Base-by-base conservation (phyloP, 2,888 invertebrate genomes). In the Stictocephala bisonia region DNA sequence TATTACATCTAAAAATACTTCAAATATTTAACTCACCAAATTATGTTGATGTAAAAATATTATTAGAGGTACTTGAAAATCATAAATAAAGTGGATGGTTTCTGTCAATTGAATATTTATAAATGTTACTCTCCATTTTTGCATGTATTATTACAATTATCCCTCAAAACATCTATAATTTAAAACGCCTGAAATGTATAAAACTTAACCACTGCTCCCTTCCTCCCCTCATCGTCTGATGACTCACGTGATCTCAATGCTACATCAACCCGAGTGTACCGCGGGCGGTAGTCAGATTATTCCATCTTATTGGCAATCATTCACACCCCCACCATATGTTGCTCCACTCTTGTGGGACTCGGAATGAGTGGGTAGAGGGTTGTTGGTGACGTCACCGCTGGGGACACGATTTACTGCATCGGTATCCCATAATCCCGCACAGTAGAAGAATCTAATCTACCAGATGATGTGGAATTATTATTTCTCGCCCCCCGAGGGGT, bases 291-390 rank as follows among this genome's bases (percentile, higher is more conserved):
- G 68, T 73, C 44, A 73, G 73, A 73, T 73, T 73, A 73, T 73
- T 73, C 68, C 68, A 67, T 72, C 72, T 72, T 73, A 73, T 73
- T 73, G 67, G 68, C 73, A 73, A 73, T 73, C 73, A 73, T 73
- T 73, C 68, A 73, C 73, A 73, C 73, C 44, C 73, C 73, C 24
- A 29, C 73, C 73, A 73, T 73, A 73, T 73, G 73, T 68, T 73
- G 73, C 66, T 44, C 73, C 73, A 73, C 73, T 58, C 66, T 73
- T 73, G 73, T 68, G 73, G 73, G 73, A 73, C 68, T 67, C n/a
- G 66, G 66, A 26, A n/a, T n/a, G 66, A 15, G 27, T 35, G 26
- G 66, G 66, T 13, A 29, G 18, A 31, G 22, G 7, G 68, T 68
- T 35, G 48, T 50, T 31, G 20, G 26, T 73, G 73, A 73, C 73